Percentiles rank a stretch among this genome's conserved stretches.
Evolutionary conservation across 2,888 invertebrate genomes (phyloP).

Genomic region (Caradrina kadenii): DNA sequence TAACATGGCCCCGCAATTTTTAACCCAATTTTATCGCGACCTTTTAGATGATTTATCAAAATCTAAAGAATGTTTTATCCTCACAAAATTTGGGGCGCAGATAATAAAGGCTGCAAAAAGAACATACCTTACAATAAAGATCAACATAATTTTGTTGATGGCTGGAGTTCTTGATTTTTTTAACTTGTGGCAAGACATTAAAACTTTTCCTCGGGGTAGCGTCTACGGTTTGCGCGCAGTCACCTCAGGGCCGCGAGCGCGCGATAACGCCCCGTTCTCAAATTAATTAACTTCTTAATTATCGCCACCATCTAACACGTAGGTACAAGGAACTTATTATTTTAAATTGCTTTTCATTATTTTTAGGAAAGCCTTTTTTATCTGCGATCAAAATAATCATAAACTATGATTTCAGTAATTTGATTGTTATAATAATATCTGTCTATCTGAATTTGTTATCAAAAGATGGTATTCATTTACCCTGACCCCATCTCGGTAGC

Average conservation of each 20-base stretch:
- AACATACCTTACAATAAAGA: constrained; percentile 73
- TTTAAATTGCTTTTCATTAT: constrained; percentile 43
- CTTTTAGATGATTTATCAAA: constrained; percentile 73
- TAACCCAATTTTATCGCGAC: constrained; percentile 60
- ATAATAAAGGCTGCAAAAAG: constrained; percentile 74
- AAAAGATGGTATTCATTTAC: background rate
- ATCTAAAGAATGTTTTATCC: constrained; percentile 62
- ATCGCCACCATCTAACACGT: constrained; percentile 39
- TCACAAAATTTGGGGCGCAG: constrained; percentile 67
- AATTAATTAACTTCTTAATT: constrained; percentile 57
- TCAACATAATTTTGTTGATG: constrained; percentile 75
- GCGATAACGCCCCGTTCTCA: constrained; percentile 43
- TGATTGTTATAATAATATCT: too few relatives aligned
- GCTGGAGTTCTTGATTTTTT: constrained; percentile 69
- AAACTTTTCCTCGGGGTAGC: constrained; percentile 66
- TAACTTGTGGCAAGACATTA: constrained; percentile 61
- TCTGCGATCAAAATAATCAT: background rate
- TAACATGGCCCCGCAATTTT: constrained; percentile 48
- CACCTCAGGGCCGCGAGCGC: constrained; percentile 43
- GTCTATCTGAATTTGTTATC: background rate
- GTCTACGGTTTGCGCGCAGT: constrained; percentile 55
- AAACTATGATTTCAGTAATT: background rate
- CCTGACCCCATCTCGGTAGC: background rate
- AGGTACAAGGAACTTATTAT: constrained; percentile 30
- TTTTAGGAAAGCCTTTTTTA: constrained; percentile 4